phyloP scores from a whole-genome alignment of 2,113 vertebrate genomes.

The Leucosticte australis region DNA sequence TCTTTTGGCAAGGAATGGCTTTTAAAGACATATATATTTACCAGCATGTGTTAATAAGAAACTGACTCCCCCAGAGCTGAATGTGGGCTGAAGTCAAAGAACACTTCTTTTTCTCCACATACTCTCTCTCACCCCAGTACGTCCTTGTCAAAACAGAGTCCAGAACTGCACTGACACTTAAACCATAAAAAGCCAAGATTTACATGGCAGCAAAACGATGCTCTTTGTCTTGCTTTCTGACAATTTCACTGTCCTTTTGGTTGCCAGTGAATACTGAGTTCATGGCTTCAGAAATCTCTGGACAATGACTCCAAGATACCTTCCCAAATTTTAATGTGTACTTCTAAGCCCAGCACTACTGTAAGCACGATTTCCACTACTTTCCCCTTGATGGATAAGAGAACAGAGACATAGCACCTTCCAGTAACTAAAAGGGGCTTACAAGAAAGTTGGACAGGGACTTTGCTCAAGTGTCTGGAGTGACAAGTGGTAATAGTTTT shows the following conservation, averaged over 20 bases:
- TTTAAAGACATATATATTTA: not conserved
- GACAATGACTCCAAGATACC: not conserved
- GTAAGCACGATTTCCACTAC: not conserved
- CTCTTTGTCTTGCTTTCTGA: not conserved
- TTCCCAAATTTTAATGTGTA: not conserved
- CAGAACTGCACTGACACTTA: not conserved
- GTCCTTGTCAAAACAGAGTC: not conserved
- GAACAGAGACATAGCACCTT: not conserved
- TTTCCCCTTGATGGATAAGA: not conserved
- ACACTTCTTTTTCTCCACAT: not conserved
- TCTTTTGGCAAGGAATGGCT: not conserved
- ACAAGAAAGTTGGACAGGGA: not conserved
- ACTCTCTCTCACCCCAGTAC: not conserved
- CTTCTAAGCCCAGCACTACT: not conserved
- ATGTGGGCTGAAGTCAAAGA: not conserved
- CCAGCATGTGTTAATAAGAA: not conserved
- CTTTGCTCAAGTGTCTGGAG: not conserved
- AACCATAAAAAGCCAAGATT: not conserved
- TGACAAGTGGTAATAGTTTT: not conserved
- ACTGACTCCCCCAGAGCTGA: not conserved
- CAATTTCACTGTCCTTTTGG: not conserved
- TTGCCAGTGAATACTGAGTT: not conserved
- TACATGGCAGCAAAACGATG: rapidly evolving
- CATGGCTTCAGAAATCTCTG: not conserved
- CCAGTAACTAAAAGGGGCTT: not conserved